Conservation (phyloP, 2,797 vertebrate genomes). For the Manis crassicaudata region DNA sequence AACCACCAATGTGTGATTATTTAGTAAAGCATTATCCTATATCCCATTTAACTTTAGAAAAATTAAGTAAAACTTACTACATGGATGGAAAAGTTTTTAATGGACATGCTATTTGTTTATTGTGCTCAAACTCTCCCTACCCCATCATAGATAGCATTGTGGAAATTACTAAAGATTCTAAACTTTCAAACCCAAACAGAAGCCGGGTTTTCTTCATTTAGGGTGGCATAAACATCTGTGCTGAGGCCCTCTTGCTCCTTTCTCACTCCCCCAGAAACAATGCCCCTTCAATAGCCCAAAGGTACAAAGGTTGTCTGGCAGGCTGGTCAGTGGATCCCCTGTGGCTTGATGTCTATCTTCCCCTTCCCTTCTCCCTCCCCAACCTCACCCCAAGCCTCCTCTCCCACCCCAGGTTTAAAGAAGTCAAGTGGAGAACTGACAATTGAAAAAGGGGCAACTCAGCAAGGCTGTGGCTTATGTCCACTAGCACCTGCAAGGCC, state of each 20-base stretch:
- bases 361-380: not conserved
- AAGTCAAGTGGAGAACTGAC: slow-evolving; percentile 34
- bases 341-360: not conserved
- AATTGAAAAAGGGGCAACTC: slow-evolving; percentile 50
- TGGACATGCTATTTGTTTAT: slow-evolving; percentile 31
- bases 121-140: slow-evolving; percentile 27
- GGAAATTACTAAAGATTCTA: slow-evolving; percentile 55
- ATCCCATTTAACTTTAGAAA: slow-evolving; percentile 49
- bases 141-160: not conserved
- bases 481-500: slow-evolving; percentile 41
- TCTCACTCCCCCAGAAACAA: slow-evolving; percentile 25
- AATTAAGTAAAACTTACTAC: slow-evolving; percentile 62
- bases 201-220: slow-evolving; percentile 37
- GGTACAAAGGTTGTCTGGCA: slow-evolving; percentile 39
- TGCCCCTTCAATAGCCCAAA: slow-evolving; percentile 38
- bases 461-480: slow-evolving; percentile 37
- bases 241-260: not conserved
- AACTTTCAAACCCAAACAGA: slow-evolving; percentile 17
- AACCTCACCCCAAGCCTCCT: not conserved
- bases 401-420: not conserved
- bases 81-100: slow-evolving; percentile 65
- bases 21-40: slow-evolving; percentile 47
- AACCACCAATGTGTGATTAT: slow-evolving; percentile 19
- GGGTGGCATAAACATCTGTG: not conserved
- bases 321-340: not conserved